Evolutionary conservation across 2,797 vertebrate species (phyloP), one percentile per base, ranked within the genome.

Genomic region (Xenops minutus): DNA sequence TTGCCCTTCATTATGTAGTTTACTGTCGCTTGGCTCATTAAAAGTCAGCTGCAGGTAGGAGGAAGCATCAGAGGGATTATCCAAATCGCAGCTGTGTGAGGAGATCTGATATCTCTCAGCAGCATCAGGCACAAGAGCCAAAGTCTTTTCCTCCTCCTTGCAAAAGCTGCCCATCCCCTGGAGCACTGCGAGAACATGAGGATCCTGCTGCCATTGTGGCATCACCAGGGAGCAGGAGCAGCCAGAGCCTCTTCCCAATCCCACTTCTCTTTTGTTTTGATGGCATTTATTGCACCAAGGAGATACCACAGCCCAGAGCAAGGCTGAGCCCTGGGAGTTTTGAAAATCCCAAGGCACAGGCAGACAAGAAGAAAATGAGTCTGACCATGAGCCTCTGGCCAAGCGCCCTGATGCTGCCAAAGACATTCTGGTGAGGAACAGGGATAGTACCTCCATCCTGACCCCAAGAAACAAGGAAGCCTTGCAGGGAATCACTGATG

Each of bases 101-200:
- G 37, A 87, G 54, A 69, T 43, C 67, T 69, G 89, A 5, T 61
- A 44, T 66, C 63, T 69, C 51, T 32, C 51, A 9, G 73, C 85
- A 72, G 46, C 61, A 41, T 59, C 87, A 76, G 51, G 23, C 37
- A 41, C 51, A 41, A 39, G 48, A 91, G 55, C 16, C 58, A 36
- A 52, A 86, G 29, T 7, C 82, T 49, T 22, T 43, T 66, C 29
- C 51, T 91, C 51, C 91, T 67, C 26, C 79, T 48, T 5, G 9
- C 49, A 27, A 49, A 61, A 69, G 4, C 44, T 0, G 0, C 69
- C 46, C 17, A 9, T 22, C 30, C 69, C 0, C 1, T 1, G 14
- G 52, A 34, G 55, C 3, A 2, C 36, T 1, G 2, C 0, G 7
- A 51, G 75, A 43, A 37, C 1, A 6, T 0, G 0, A 12, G 0